phyloP scores from a whole-genome alignment of 2,797 vertebrate genomes.

The Telmatherina bonti region DNA sequence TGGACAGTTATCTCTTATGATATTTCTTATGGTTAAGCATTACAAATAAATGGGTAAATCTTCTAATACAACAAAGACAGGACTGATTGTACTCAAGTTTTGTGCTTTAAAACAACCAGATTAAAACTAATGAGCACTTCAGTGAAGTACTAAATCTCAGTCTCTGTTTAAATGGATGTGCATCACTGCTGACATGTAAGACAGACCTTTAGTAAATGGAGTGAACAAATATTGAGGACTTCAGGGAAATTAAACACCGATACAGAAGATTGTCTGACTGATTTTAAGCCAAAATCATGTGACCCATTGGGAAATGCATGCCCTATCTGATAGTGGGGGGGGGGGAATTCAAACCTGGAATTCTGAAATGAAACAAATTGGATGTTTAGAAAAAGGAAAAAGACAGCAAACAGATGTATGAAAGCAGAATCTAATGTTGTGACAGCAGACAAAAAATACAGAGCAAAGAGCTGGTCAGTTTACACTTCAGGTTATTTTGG shows the following conservation, averaged over 20 bases:
- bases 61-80: background rate
- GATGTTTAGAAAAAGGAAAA: too few relatives aligned
- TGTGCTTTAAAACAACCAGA: background rate
- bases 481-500: too few relatives aligned
- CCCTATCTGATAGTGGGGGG: too few relatives aligned
- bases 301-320: too few relatives aligned
- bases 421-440: too few relatives aligned
- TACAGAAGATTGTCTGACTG: too few relatives aligned
- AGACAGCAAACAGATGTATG: too few relatives aligned
- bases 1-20: background rate
- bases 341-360: too few relatives aligned
- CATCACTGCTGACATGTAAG: background rate
- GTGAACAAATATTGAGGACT: background rate
- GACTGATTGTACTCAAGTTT: background rate
- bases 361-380: too few relatives aligned
- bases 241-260: background rate
- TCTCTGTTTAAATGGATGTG: background rate
- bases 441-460: too few relatives aligned
- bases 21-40: background rate
- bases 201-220: background rate
- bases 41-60: background rate
- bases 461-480: too few relatives aligned
- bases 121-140: background rate
- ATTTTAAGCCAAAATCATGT: too few relatives aligned
- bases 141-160: background rate